phyloP scores from a whole-genome alignment of 2,113 vertebrate species.

The Papio anubis region DNA sequence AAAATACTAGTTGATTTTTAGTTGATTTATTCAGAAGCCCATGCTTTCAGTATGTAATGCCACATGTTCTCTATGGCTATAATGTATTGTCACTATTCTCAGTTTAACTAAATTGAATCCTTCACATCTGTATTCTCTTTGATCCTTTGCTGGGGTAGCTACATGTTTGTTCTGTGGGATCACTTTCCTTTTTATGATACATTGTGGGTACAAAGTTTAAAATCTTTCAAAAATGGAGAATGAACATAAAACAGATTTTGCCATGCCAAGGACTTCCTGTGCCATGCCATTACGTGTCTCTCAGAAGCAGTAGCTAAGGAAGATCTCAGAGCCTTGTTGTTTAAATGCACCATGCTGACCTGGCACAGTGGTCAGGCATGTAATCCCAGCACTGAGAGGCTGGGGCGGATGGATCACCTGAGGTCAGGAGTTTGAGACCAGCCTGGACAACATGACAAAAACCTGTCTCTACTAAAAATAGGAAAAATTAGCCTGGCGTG shows the following conservation, averaged over 20 bases:
- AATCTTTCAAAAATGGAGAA: not conserved
- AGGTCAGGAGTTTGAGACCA: no score
- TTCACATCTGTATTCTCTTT: not conserved
- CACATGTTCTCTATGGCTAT: not conserved
- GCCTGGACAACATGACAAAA: no score
- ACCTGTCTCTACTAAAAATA: no score
- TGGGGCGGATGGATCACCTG: no score
- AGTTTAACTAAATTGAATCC: not conserved
- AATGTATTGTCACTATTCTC: not conserved
- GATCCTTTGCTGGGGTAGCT: not conserved
- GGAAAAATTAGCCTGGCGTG: no score
- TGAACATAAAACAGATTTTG: not conserved
- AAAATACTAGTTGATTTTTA: not conserved
- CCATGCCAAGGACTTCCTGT: not conserved
- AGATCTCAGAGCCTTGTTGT: not conserved
- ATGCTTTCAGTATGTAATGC: not conserved
- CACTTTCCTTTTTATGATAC: not conserved
- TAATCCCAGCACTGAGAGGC: no score
- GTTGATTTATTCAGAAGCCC: not conserved
- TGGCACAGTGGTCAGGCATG: no score
- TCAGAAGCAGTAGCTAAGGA: not conserved
- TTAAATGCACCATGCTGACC: not conserved
- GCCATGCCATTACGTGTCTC: rapidly evolving
- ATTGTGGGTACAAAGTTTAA: not conserved
- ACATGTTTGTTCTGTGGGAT: not conserved